Evolutionary conservation across 1,140 invertebrate species (phyloP).

Genomic region (Scaptodrosophila lebanonensis): DNA sequence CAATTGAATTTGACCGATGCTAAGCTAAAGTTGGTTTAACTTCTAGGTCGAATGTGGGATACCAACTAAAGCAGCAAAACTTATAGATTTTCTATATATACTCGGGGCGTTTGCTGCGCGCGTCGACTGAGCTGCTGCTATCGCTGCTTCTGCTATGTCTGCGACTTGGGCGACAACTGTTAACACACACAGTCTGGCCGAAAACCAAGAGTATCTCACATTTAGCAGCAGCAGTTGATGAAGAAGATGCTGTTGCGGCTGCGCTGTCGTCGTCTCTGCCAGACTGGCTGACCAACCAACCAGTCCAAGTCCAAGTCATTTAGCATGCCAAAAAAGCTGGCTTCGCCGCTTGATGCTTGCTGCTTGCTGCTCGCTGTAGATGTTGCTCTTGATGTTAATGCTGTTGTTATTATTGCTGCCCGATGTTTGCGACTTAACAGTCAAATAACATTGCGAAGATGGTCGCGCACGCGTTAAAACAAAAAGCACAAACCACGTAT

Average conservation of each 20-base stretch:
- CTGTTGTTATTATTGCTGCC: slow-evolving; percentile 27
- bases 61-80: slow-evolving; percentile 77
- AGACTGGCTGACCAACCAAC: slow-evolving; percentile 2
- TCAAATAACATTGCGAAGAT: slow-evolving; percentile 42
- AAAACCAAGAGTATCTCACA: slow-evolving; percentile 11
- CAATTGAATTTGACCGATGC: slow-evolving; percentile 77
- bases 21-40: slow-evolving; percentile 72
- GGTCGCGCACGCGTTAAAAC: slow-evolving; percentile 22
- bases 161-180: slow-evolving; percentile 66
- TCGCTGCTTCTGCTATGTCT: slow-evolving; percentile 8
- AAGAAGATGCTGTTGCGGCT: neutral
- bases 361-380: slow-evolving; percentile 17
- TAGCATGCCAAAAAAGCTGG: slow-evolving; percentile 7
- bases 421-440: slow-evolving; percentile 52
- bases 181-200: slow-evolving; percentile 41
- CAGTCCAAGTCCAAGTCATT: slow-evolving; percentile 17
- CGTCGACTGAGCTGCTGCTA: slow-evolving; percentile 23
- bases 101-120: slow-evolving; percentile 43
- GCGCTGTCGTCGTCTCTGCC: slow-evolving; percentile 13
- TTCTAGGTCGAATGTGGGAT: slow-evolving; percentile 76
- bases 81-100: slow-evolving; percentile 77
- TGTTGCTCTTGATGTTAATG: slow-evolving; percentile 33
- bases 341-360: neutral
- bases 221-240: slow-evolving; percentile 24
- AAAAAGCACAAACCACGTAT: too few species aligned